These are phyloP conservation scores for Musca vetustissima DNA, from an alignment of 1,140 invertebrate species.

Conservation along the genomic window DNA sequence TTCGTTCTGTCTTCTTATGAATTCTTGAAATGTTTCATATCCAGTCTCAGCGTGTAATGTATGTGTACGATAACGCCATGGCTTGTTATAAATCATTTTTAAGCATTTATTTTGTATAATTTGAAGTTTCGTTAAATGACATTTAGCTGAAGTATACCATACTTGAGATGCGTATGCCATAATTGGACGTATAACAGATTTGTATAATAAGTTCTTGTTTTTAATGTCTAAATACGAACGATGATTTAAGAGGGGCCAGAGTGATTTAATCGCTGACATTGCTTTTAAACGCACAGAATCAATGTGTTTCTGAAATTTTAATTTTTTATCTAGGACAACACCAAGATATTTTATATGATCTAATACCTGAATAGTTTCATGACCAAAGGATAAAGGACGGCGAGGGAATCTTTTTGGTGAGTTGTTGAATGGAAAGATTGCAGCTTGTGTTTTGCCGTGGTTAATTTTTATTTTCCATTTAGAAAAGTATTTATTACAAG, in stretches of 20 bases:
- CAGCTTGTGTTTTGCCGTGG: background rate
- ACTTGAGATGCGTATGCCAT: too few species aligned
- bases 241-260: background rate
- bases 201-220: constrained; percentile 7
- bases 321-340: constrained; percentile 15
- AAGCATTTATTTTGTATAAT: too few species aligned
- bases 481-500: background rate
- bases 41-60: too few species aligned
- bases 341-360: constrained; percentile 12
- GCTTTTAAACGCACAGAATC: background rate
- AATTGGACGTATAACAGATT: background rate
- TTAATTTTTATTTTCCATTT: constrained; percentile 22
- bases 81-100: too few species aligned
- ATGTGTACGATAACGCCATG: too few species aligned
- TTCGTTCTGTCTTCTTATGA: too few species aligned
- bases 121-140: too few species aligned
- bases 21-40: too few species aligned
- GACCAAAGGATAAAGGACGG: background rate
- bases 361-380: background rate
- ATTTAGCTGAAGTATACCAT: too few species aligned
- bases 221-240: constrained; percentile 7
- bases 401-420: background rate
- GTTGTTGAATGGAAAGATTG: background rate
- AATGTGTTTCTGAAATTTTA: background rate
- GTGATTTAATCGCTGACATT: background rate